Evolutionary conservation across 1,140 invertebrate genomes (phyloP), one percentile per base, ranked within the genome.

Genomic region (Drosophila obscura): DNA sequence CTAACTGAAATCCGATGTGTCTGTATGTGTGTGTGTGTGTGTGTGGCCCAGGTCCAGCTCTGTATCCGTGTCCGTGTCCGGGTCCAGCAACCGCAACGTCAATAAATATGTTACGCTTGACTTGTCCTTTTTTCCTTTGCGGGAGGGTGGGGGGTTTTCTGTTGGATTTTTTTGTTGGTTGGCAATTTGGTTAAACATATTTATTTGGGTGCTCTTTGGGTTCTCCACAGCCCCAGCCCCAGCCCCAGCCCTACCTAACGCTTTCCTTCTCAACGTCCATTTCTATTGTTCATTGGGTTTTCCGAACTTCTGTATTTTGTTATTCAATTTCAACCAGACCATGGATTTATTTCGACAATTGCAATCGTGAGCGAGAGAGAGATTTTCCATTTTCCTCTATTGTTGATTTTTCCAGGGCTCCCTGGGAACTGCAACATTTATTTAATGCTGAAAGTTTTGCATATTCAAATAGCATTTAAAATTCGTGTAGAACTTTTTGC

Each of bases 91-190:
- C 83, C 83, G 73, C 83, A 88, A 88, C 88, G 83, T 88, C 84
- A 88, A 88, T 88, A 88, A 89, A 88, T 89, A 88, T 88, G 83
- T 88, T 88, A 88, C 83, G 83, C 84, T 78, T 80, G 80, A 88
- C 67, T 88, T 65, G 79, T 80, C 73, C 68, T 73, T 87, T 72
- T 80, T 67, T 44, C 45, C 24, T 53, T 73, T 26, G 26, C 35
- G 28, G 11, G 19, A n/a, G n/a, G n/a, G n/a, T n/a, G n/a, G 59
- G 31, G 26, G 48, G 11, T 39, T 39, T 39, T 39, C 35, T 46
- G 39, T 28, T 19, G 56, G 15, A 3, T 13, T 39, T 52, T 52
- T 61, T 44, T 75, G 67, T 71, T 61, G 60, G 56, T 52, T 77
- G 71, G 76, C 80, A 84, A 84, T 84, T 84, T 84, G 77, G 80